Evolutionary conservation across 53 echinoderm and acorn worm genomes (phyloP).

Genomic region (Hippasteria phrygiana): DNA sequence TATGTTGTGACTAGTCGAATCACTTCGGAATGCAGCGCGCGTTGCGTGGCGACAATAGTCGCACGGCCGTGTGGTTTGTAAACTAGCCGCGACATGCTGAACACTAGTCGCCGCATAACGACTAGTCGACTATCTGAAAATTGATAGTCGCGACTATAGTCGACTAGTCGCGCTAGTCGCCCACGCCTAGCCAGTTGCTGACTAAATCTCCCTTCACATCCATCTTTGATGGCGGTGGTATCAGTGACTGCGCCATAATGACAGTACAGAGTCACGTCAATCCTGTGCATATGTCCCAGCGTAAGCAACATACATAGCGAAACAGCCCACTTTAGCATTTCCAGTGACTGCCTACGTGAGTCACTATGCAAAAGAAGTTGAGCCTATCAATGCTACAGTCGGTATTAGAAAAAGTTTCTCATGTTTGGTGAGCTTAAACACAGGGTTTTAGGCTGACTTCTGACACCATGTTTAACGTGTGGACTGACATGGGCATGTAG

Average conservation of each 20-base stretch:
- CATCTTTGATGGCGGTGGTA: not conserved
- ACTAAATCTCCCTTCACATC: not conserved
- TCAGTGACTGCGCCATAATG: not conserved
- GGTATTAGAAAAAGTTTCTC: not conserved
- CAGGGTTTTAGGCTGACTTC: not conserved
- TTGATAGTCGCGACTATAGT: too few relatives aligned
- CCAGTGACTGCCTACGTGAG: conserved; percentile 3
- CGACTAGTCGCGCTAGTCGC: too few relatives aligned
- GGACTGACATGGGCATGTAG: not conserved
- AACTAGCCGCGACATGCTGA: too few relatives aligned
- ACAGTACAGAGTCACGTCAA: not conserved
- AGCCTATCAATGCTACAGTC: not conserved
- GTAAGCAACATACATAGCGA: not conserved
- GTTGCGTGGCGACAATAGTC: too few relatives aligned
- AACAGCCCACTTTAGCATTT: not conserved
- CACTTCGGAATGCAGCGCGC: too few relatives aligned
- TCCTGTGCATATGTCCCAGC: not conserved
- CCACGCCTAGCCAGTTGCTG: too few relatives aligned
- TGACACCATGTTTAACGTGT: conserved; percentile 17
- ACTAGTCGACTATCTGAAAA: too few relatives aligned
- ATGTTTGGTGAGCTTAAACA: not conserved
- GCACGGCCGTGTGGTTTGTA: too few relatives aligned
- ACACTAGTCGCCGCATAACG: too few relatives aligned
- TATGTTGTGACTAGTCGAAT: too few relatives aligned
- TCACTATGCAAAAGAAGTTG: not conserved